Percentiles rank a stretch among this genome's conserved stretches.
Conservation (phyloP, 2,888 invertebrate species). For the Eupelmus urozonus region DNA sequence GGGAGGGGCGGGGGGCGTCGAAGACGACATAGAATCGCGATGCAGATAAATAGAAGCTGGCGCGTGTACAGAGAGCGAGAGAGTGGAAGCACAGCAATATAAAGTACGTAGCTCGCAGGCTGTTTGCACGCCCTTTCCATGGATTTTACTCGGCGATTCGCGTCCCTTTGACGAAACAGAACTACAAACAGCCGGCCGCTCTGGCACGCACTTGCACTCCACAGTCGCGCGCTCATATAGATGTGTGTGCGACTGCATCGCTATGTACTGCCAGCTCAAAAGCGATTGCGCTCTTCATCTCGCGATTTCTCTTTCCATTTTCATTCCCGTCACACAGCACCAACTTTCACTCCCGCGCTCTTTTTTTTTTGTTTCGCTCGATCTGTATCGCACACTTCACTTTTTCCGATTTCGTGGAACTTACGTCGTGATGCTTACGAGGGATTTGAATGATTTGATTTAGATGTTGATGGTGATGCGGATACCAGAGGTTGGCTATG, state of each 20-base stretch:
- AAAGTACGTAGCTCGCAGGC: conserved; percentile 68
- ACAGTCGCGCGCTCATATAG: background rate
- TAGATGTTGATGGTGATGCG: too few species aligned
- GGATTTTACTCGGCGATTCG: conserved; percentile 64
- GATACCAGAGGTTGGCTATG: too few species aligned
- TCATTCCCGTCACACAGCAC: conserved; percentile 50
- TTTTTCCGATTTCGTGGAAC: too few species aligned
- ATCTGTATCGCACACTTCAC: background rate
- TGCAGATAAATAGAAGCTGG: conserved; percentile 43
- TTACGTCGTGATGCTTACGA: too few species aligned
- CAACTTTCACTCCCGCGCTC: background rate
- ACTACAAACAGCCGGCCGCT: conserved; percentile 65
- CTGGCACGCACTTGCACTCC: background rate
- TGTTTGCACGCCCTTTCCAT: conserved; percentile 70
- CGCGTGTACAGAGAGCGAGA: conserved; percentile 26
- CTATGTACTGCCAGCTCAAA: background rate
- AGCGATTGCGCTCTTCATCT: conserved; percentile 29
- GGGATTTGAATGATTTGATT: too few species aligned
- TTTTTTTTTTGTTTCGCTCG: conserved; percentile 18
- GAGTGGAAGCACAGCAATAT: conserved; percentile 62
- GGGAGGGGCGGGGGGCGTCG: background rate
- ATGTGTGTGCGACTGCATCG: too few species aligned
- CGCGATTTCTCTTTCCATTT: conserved; percentile 21
- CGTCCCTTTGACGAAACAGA: conserved; percentile 69
- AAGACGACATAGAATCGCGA: background rate